Conservation (phyloP, 2,113 vertebrate species). For the Bubo bubo region DNA sequence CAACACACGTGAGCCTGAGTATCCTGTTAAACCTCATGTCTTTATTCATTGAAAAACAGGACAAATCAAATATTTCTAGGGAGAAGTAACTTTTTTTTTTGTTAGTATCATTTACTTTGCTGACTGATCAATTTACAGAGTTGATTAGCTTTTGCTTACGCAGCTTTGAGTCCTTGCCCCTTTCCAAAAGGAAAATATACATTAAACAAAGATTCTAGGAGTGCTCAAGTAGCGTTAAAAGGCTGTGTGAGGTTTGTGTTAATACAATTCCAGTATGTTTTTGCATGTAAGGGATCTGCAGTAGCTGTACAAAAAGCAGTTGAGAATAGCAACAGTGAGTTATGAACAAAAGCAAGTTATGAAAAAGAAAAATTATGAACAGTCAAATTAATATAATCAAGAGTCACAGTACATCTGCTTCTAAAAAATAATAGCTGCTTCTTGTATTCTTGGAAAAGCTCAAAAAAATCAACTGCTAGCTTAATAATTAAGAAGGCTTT, state of each 20-base stretch:
- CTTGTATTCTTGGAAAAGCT: background rate
- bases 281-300: background rate
- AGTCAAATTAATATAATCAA: background rate
- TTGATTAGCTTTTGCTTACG: background rate
- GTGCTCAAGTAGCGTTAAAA: background rate
- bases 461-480: background rate
- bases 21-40: background rate
- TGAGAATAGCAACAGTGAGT: background rate
- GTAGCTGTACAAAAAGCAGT: background rate
- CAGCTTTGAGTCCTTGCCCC: background rate
- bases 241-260: background rate
- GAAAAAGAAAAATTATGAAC: background rate
- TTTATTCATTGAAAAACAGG: background rate
- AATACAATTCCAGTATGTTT: background rate
- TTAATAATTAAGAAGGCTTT: background rate
- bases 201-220: background rate
- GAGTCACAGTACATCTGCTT: background rate
- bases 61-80: background rate
- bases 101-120: background rate
- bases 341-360: background rate
- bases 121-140: background rate
- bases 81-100: background rate
- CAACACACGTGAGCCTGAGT: background rate
- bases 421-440: slow-evolving; percentile 10
- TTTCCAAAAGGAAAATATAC: background rate